A percentile compares a stretch with the other conserved stretches of the same genome.
Evolutionary conservation across 2,797 vertebrate species (phyloP).

Genomic region (Dermochelys coriacea): DNA sequence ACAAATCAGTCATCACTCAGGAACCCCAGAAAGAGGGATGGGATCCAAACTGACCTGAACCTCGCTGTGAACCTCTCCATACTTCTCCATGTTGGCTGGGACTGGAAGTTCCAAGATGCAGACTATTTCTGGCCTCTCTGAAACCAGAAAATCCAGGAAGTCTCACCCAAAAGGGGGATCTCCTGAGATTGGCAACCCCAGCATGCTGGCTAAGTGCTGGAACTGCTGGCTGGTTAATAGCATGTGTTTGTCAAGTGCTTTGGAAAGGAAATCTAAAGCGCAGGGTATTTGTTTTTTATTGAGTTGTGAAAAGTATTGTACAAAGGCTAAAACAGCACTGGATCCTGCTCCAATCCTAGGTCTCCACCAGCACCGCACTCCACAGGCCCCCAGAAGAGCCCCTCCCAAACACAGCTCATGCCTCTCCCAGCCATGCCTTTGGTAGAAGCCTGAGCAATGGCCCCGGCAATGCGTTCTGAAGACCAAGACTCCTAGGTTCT

Average conservation of each 20-base stretch:
- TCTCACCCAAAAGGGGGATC: neutral
- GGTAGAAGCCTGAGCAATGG: too few relatives aligned
- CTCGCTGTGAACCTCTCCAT: neutral
- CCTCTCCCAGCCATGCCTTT: too few relatives aligned
- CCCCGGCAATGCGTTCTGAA: too few relatives aligned
- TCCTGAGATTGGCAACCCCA: neutral
- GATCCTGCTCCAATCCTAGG: too few relatives aligned
- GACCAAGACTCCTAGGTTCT: too few relatives aligned
- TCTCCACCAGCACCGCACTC: too few relatives aligned
- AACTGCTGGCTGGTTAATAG: neutral
- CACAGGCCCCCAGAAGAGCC: too few relatives aligned
- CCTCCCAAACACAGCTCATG: too few relatives aligned
- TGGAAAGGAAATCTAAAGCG: neutral
- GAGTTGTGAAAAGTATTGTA: neutral
- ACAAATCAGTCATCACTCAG: neutral
- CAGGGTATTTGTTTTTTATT: neutral
- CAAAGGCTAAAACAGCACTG: neutral
- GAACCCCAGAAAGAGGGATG: neutral
- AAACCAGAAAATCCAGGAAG: neutral
- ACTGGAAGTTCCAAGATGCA: neutral
- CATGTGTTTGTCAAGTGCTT: neutral
- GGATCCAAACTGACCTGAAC: neutral
- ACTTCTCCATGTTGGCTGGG: neutral
- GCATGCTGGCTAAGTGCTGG: neutral
- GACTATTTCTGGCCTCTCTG: neutral